phyloP scores from a whole-genome alignment of 2,888 invertebrate species.

The Aphodius sticticus region DNA sequence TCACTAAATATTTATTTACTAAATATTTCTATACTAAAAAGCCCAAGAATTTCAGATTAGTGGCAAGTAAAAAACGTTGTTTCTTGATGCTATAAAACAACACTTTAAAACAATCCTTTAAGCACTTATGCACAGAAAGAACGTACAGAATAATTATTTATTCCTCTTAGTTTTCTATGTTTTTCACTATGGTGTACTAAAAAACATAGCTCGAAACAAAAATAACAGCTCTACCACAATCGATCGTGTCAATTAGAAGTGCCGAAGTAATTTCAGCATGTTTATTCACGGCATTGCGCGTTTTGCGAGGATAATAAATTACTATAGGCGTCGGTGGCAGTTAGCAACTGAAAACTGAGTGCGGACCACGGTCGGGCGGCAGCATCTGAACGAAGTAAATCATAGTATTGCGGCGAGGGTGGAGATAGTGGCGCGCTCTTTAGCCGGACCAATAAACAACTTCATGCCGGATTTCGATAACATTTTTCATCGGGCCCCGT shows the following conservation, averaged over 20 bases:
- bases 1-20: too few relatives aligned
- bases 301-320: slow-evolving; percentile 14
- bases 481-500: slow-evolving; percentile 19
- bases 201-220: background rate
- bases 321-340: slow-evolving; percentile 15
- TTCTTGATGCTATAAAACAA: too few relatives aligned
- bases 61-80: too few relatives aligned
- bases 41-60: too few relatives aligned
- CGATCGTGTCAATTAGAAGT: background rate
- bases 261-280: background rate
- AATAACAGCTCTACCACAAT: background rate
- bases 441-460: slow-evolving; percentile 57
- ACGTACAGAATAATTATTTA: too few relatives aligned
- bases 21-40: too few relatives aligned
- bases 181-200: too few relatives aligned
- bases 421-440: slow-evolving; percentile 55
- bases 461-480: slow-evolving; percentile 50
- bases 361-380: slow-evolving; percentile 14
- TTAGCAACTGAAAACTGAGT: slow-evolving; percentile 25
- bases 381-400: slow-evolving; percentile 50
- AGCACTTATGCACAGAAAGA: too few relatives aligned
- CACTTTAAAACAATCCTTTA: too few relatives aligned
- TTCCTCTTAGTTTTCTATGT: too few relatives aligned
- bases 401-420: slow-evolving; percentile 55
- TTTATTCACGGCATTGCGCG: background rate